A percentile compares a stretch with the other conserved stretches of the same genome.
Conservation (phyloP, 2,113 vertebrate species). For the Lethenteron reissneri region DNA sequence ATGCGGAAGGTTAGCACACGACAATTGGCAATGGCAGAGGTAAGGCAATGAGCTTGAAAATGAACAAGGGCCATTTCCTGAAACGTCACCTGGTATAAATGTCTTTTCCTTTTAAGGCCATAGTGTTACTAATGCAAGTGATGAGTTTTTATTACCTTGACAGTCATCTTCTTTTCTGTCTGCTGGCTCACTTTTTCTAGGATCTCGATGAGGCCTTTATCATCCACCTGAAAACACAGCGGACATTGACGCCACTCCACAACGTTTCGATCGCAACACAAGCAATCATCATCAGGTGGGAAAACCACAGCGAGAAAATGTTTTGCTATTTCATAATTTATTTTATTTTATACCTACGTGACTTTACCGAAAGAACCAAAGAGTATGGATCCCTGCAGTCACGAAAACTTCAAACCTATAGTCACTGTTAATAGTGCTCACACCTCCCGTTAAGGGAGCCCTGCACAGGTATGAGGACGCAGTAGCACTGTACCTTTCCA, state of each 20-base stretch:
- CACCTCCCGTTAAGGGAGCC: too few species aligned
- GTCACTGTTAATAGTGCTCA: too few species aligned
- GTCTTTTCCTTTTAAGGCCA: too few species aligned
- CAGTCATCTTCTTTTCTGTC: conserved; percentile 83
- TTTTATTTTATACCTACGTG: not conserved
- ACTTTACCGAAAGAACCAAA: not conserved
- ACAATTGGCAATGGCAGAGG: too few species aligned
- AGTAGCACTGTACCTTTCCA: conserved; percentile 46
- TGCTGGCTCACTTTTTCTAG: conserved; percentile 94
- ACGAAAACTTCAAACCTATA: not conserved
- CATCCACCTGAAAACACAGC: conserved; percentile 38
- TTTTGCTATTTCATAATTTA: not conserved
- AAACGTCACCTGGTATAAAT: not conserved
- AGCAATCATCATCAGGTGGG: too few species aligned
- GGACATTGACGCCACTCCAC: not conserved
- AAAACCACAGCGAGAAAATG: too few species aligned
- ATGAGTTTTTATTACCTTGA: conserved; percentile 36
- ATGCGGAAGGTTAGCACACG: too few species aligned
- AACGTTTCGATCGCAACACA: too few species aligned
- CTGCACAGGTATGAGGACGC: not conserved
- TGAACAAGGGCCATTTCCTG: too few species aligned
- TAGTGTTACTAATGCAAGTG: not conserved
- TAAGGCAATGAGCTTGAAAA: too few species aligned
- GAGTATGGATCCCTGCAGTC: not conserved
- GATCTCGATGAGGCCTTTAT: conserved; percentile 85